phyloP scores from a whole-genome alignment of 2,113 vertebrate species.

The Bothrops jararaca region DNA sequence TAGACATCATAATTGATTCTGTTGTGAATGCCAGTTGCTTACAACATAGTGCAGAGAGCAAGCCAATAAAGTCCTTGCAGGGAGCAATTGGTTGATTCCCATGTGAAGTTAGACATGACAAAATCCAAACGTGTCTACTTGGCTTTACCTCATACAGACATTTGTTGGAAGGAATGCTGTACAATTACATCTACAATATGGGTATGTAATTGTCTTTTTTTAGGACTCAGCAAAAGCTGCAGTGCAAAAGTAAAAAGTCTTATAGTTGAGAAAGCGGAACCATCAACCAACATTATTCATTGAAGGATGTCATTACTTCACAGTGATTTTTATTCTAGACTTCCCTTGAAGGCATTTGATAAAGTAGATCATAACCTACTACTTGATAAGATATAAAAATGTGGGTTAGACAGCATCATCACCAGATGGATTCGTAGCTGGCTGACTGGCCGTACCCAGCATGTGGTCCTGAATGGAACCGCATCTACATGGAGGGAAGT shows the following conservation, averaged over 20 bases:
- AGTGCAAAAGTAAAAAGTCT: slow-evolving; percentile 17
- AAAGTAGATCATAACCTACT: too few relatives aligned
- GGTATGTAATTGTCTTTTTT: slow-evolving; percentile 31
- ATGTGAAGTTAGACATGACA: neutral
- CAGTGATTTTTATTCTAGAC: slow-evolving; percentile 51
- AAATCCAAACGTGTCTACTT: slow-evolving; percentile 18
- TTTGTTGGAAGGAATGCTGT: slow-evolving; percentile 2
- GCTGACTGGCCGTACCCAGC: too few relatives aligned
- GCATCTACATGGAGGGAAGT: too few relatives aligned
- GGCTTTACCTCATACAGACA: neutral
- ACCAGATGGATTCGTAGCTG: too few relatives aligned
- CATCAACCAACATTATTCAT: slow-evolving; percentile 41
- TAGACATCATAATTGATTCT: neutral
- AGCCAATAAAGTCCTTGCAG: neutral
- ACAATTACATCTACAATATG: neutral
- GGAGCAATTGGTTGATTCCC: slow-evolving; percentile 20
- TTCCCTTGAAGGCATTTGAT: slow-evolving; percentile 29
- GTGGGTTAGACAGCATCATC: too few relatives aligned
- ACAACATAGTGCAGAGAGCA: neutral
- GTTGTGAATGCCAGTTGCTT: neutral
- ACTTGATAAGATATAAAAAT: too few relatives aligned
- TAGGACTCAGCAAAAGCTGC: slow-evolving; percentile 32
- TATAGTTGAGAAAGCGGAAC: slow-evolving; percentile 47
- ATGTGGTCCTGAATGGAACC: too few relatives aligned
- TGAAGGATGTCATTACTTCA: slow-evolving; percentile 50